Evolutionary conservation across 2,113 vertebrate species (phyloP).

Genomic region (Mustela lutreola): DNA sequence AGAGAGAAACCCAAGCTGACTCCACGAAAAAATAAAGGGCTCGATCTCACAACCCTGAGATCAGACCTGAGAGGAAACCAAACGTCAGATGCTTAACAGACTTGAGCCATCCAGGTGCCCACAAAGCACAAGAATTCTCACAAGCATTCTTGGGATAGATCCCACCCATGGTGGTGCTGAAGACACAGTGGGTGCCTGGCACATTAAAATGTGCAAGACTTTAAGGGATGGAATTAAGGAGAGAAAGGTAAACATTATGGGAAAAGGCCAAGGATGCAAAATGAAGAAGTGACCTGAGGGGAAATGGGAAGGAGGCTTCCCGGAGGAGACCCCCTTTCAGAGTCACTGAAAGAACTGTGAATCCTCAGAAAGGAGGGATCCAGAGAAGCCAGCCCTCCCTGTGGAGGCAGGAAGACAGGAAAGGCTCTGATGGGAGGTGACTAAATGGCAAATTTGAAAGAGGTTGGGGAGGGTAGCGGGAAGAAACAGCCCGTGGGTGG

Average conservation of each 20-base stretch:
- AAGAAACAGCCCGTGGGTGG: not conserved
- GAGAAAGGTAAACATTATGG: not conserved
- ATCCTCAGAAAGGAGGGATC: not conserved
- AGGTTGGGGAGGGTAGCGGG: not conserved
- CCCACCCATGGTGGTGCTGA: not conserved
- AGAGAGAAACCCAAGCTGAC: not conserved
- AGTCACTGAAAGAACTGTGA: not conserved
- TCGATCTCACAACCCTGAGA: not conserved
- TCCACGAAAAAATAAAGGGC: not conserved
- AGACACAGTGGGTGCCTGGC: not conserved
- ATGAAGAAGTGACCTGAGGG: not conserved
- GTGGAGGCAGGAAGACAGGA: not conserved
- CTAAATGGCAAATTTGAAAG: not conserved
- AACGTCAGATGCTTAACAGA: not conserved
- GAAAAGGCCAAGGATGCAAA: not conserved
- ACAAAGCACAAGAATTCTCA: not conserved
- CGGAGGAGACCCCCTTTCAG: not conserved
- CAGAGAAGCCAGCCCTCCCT: not conserved
- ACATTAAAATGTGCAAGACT: not conserved
- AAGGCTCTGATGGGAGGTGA: not conserved
- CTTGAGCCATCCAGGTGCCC: not conserved
- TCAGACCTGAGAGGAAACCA: not conserved
- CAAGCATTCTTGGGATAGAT: not conserved
- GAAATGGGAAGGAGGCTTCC: not conserved
- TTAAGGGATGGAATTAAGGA: not conserved